Evolutionary conservation across 2,113 vertebrate genomes (phyloP).

Genomic region (Triplophysa siluroides): DNA sequence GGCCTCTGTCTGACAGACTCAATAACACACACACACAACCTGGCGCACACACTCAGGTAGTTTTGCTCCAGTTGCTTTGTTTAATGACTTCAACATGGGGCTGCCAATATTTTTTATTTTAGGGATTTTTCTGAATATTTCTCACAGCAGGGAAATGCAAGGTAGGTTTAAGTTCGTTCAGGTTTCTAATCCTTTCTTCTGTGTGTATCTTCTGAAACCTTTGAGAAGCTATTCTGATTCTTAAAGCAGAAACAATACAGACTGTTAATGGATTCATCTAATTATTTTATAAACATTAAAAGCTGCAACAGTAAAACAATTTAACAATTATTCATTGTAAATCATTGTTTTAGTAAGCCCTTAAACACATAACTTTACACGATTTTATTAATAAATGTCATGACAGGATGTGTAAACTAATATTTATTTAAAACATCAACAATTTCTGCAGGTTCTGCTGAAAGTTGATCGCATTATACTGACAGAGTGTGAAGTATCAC

Average conservation of each 20-base stretch:
- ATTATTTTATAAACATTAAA: background rate
- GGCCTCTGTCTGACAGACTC: constrained; percentile 26
- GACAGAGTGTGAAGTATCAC: too few species aligned
- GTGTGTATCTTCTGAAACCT: background rate
- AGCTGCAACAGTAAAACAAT: too few species aligned
- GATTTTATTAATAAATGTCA: background rate
- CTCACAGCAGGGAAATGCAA: constrained; percentile 59
- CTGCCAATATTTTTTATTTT: constrained; percentile 63
- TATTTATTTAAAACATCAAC: too few species aligned
- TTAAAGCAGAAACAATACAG: background rate
- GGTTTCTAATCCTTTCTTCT: constrained; percentile 1
- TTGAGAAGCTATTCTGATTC: background rate
- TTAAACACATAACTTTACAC: background rate
- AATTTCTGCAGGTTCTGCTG: too few species aligned
- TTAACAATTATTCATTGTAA: too few species aligned
- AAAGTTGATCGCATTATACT: too few species aligned
- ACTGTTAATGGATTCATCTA: background rate
- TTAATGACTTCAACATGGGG: constrained; percentile 67
- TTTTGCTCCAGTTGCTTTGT: constrained; percentile 11
- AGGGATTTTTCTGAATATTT: constrained; percentile 63
- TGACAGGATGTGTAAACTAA: background rate
- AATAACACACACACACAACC: constrained; percentile 23
- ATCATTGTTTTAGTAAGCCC: too few species aligned
- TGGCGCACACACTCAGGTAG: constrained; percentile 14
- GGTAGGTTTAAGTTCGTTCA: constrained; percentile 64